phyloP scores from a whole-genome alignment of 2,888 invertebrate genomes.

The Macrophya annulata region DNA sequence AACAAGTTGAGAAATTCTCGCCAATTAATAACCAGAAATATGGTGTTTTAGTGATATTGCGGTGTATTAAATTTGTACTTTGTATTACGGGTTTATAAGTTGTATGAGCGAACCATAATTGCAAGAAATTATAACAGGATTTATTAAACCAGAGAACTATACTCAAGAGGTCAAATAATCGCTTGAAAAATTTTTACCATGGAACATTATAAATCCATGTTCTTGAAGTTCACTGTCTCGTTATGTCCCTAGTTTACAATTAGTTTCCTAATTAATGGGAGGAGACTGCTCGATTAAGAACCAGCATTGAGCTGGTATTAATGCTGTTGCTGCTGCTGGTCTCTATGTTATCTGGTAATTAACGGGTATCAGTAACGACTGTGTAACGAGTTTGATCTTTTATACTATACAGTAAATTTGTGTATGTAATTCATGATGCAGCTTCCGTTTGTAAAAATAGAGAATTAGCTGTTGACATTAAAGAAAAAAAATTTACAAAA shows the following conservation, averaged over 20 bases:
- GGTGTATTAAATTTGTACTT: background rate
- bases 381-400: conserved; percentile 24
- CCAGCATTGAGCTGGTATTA: background rate
- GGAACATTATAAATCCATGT: background rate
- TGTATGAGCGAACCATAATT: background rate
- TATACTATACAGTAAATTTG: background rate
- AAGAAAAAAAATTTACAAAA: background rate
- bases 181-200: background rate
- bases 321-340: background rate
- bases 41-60: background rate
- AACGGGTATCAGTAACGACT: conserved; percentile 47
- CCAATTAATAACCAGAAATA: conserved; percentile 44
- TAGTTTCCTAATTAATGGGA: conserved; percentile 39
- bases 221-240: background rate
- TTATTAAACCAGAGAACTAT: background rate
- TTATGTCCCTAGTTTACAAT: background rate
- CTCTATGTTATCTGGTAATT: conserved; percentile 50
- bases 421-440: background rate
- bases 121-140: background rate
- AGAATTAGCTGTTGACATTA: background rate
- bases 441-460: conserved; percentile 11
- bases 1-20: conserved; percentile 13
- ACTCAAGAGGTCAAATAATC: background rate
- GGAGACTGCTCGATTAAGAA: background rate
- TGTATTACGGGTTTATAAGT: background rate